Conservation (phyloP, 2,113 vertebrate species). For the Bungarus multicinctus region DNA sequence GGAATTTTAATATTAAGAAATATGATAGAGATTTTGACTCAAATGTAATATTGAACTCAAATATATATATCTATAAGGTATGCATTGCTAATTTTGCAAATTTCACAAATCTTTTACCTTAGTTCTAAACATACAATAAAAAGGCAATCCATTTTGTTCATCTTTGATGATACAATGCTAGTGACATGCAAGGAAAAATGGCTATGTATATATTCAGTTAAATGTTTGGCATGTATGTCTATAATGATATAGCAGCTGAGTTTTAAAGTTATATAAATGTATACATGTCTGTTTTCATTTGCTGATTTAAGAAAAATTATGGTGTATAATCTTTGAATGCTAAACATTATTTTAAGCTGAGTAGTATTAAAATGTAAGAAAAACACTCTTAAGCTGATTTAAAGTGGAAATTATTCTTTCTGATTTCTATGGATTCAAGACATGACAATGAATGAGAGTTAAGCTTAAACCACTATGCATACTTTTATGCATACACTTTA, state of each 20-base stretch:
- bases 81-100: background rate
- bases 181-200: background rate
- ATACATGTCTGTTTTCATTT: background rate
- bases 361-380: background rate
- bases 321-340: background rate
- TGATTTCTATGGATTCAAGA: background rate
- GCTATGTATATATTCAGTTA: background rate
- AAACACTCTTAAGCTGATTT: background rate
- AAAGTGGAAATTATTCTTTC: background rate
- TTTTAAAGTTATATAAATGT: background rate
- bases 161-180: background rate
- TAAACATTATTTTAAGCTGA: background rate
- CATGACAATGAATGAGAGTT: background rate
- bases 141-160: background rate
- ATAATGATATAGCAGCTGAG: background rate
- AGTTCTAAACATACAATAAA: background rate
- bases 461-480: background rate
- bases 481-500: background rate
- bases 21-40: background rate
- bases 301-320: background rate
- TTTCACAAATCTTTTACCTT: background rate
- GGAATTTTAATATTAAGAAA: background rate
- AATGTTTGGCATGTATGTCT: background rate
- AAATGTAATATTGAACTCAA: background rate
- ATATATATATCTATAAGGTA: background rate